A percentile compares a stretch with the other conserved stretches of the same genome.
Conservation (phyloP, 2,888 invertebrate genomes). For the Xiphydria camelus region DNA sequence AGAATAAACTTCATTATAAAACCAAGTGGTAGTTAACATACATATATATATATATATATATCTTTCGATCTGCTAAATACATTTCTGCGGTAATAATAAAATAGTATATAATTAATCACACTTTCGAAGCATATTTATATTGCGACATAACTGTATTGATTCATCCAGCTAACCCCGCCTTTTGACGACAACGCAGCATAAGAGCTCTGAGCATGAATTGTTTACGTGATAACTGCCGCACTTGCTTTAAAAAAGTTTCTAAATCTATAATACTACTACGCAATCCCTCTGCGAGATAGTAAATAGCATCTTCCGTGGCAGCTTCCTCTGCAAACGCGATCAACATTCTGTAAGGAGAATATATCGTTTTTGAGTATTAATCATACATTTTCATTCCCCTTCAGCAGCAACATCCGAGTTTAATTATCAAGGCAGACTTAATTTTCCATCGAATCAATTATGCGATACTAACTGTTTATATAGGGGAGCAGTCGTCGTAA, state of each 20-base stretch:
- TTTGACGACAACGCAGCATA: constrained; percentile 96
- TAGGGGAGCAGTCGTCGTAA: constrained; percentile 92
- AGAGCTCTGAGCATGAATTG: constrained; percentile 95
- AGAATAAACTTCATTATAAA: background rate
- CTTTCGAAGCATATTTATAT: constrained; percentile 10
- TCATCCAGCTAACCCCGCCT: constrained; percentile 82
- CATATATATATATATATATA: constrained; percentile 15
- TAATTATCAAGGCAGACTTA: too few relatives aligned
- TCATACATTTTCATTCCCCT: too few relatives aligned
- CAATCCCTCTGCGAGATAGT: constrained; percentile 94
- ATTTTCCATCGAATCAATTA: too few relatives aligned
- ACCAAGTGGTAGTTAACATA: constrained; percentile 1
- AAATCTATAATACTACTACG: constrained; percentile 91
- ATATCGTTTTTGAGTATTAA: constrained; percentile 10
- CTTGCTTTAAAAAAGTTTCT: constrained; percentile 95
- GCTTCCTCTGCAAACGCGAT: constrained; percentile 97
- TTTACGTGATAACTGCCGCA: constrained; percentile 89
- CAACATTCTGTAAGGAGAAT: constrained; percentile 68
- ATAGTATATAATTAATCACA: constrained; percentile 23
- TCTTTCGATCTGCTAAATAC: constrained; percentile 12
- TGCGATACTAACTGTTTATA: constrained; percentile 80
- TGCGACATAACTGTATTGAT: constrained; percentile 9
- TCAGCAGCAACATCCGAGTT: too few relatives aligned
- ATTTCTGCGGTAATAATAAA: constrained; percentile 23
- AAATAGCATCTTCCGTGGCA: constrained; percentile 97